A percentile compares a stretch with the other conserved stretches of the same genome.
Evolutionary conservation across 2,113 vertebrate species (phyloP).

Genomic region (Circaetus gallicus): DNA sequence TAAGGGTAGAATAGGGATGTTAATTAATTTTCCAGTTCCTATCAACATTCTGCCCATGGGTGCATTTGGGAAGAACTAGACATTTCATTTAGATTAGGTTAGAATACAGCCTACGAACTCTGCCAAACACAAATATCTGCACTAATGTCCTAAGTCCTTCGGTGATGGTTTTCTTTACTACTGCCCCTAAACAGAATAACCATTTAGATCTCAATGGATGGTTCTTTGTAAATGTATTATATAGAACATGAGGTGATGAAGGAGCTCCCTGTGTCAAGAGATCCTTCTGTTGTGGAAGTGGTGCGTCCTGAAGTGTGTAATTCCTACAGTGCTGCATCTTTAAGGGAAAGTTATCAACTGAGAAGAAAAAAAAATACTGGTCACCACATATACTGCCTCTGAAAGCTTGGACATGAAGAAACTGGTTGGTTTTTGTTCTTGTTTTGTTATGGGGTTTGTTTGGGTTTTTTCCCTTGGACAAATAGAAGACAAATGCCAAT

Average conservation of each 20-base stretch:
- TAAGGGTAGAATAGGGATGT: neutral
- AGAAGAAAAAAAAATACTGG: neutral
- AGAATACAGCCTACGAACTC: neutral
- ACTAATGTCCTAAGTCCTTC: neutral
- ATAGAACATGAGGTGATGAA: neutral
- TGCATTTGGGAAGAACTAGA: neutral
- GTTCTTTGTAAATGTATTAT: neutral
- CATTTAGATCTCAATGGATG: neutral
- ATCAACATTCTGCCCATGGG: neutral
- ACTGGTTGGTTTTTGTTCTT: neutral
- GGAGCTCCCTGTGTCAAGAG: neutral
- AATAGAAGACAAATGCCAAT: neutral
- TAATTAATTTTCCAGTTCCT: neutral
- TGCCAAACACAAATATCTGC: neutral
- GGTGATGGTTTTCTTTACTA: neutral
- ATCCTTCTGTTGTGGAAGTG: neutral
- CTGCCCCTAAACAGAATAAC: neutral
- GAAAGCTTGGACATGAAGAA: neutral
- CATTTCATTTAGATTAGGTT: neutral
- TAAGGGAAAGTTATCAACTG: neutral
- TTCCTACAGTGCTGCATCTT: neutral
- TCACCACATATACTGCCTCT: neutral
- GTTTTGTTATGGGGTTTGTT: neutral
- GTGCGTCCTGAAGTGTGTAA: neutral
- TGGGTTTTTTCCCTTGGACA: neutral